phyloP scores from a whole-genome alignment of 92 coral and sea anemone species.

The Epizoanthus scotinus region DNA sequence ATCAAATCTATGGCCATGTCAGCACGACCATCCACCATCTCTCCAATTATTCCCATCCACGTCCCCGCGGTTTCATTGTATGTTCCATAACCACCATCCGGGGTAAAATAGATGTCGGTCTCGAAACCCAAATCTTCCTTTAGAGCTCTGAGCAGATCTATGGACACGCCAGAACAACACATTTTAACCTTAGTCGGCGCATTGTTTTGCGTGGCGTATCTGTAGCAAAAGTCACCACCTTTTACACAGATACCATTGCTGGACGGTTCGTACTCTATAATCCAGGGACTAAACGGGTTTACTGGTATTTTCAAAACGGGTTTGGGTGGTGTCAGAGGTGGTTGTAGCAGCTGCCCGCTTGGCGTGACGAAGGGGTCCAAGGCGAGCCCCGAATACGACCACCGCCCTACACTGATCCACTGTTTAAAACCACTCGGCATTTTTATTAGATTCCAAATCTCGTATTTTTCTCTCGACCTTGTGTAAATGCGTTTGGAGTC shows the following conservation, averaged over 20 bases:
- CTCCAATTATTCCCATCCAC: conserved; percentile 2
- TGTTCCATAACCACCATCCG: background rate
- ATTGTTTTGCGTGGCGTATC: background rate
- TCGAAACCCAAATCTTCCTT: background rate
- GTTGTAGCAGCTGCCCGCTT: background rate
- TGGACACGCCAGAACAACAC: background rate
- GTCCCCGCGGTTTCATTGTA: background rate
- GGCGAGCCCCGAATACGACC: background rate
- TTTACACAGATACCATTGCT: background rate
- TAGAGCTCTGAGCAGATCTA: background rate
- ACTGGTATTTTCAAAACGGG: background rate
- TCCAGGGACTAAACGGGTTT: background rate
- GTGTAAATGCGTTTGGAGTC: background rate
- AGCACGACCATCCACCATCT: background rate
- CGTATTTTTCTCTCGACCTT: background rate
- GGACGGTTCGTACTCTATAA: background rate
- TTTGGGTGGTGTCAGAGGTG: background rate
- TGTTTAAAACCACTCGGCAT: background rate
- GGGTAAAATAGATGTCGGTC: background rate
- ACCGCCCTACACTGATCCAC: background rate
- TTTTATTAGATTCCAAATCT: background rate
- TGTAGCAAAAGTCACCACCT: conserved; percentile 13
- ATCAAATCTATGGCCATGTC: conserved; percentile 62
- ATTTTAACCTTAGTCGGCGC: background rate
- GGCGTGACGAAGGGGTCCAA: background rate